A percentile compares a stretch with the other conserved stretches of the same genome.
phyloP scores from a whole-genome alignment of 2,888 invertebrate species.

The Ophioninae sp. region DNA sequence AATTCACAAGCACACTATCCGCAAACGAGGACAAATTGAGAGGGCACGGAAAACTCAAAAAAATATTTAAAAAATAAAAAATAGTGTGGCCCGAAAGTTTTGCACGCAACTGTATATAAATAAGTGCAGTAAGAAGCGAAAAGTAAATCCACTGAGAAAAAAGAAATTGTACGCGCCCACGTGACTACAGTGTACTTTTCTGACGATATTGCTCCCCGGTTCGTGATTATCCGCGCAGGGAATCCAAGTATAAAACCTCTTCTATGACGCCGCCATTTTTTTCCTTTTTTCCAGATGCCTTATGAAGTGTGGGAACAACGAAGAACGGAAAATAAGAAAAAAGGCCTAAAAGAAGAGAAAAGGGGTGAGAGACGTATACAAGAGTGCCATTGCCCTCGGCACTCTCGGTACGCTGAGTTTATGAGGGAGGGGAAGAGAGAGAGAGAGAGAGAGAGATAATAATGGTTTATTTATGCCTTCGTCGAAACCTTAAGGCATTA shows the following conservation, averaged over 20 bases:
- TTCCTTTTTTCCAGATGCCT: slow-evolving; percentile 37
- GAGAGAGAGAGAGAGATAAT: slow-evolving; percentile 1
- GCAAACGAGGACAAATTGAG: neutral
- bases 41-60: neutral
- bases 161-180: slow-evolving; percentile 54
- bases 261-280: slow-evolving; percentile 12
- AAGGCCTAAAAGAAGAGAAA: too few species aligned
- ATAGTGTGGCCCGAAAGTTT: too few species aligned
- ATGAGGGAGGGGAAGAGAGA: slow-evolving; percentile 7
- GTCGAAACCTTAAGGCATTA: too few species aligned
- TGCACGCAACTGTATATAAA: too few species aligned
- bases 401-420: neutral
- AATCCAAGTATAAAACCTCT: slow-evolving; percentile 43
- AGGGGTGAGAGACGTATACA: too few species aligned
- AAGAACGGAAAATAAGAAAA: slow-evolving; percentile 7
- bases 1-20: neutral
- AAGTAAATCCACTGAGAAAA: neutral
- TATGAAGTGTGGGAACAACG: neutral
- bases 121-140: too few species aligned
- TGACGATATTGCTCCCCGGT: slow-evolving; percentile 59
- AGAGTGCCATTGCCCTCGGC: neutral
- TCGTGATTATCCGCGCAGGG: slow-evolving; percentile 57
- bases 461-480: too few species aligned
- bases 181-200: slow-evolving; percentile 35
- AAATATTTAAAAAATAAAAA: neutral